Percentiles rank a stretch among this genome's conserved stretches.
These are phyloP conservation scores for Fragum whitleyi DNA, from an alignment of 2,888 invertebrate genomes.

Conservation along the genomic window DNA sequence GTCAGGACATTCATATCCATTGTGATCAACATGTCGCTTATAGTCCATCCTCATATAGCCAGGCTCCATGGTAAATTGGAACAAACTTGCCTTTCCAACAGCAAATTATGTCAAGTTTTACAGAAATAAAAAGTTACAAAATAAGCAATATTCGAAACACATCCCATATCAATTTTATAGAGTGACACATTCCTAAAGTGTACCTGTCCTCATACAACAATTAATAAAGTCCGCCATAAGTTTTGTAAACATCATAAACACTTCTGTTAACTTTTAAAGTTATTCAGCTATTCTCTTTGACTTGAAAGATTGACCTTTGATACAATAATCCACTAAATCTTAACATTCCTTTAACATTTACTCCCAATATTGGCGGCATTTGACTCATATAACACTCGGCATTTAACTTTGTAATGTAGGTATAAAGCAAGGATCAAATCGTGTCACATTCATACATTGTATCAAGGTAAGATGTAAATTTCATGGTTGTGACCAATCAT, in stretches of 20 bases:
- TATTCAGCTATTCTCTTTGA: neutral
- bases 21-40: constrained; percentile 20
- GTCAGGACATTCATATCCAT: constrained; percentile 46
- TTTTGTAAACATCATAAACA: constrained; percentile 14
- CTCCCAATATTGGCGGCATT: neutral
- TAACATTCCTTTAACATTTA: neutral
- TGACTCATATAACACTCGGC: neutral
- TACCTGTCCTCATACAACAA: constrained; percentile 5
- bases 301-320: neutral
- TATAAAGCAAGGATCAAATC: constrained; percentile 4
- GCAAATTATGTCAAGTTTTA: too few relatives aligned
- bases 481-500: constrained; percentile 3
- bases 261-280: constrained; percentile 5
- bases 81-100: neutral
- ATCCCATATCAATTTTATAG: neutral
- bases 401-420: neutral
- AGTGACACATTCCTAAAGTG: constrained; percentile 1
- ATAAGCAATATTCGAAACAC: neutral
- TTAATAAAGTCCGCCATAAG: constrained; percentile 21
- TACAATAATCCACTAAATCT: neutral
- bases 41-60: constrained; percentile 55
- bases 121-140: neutral
- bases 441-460: neutral
- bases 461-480: constrained; percentile 12
- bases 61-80: constrained; percentile 29